Base-by-base conservation (phyloP, 1,140 invertebrate species). In the Heliothis subflexa region DNA sequence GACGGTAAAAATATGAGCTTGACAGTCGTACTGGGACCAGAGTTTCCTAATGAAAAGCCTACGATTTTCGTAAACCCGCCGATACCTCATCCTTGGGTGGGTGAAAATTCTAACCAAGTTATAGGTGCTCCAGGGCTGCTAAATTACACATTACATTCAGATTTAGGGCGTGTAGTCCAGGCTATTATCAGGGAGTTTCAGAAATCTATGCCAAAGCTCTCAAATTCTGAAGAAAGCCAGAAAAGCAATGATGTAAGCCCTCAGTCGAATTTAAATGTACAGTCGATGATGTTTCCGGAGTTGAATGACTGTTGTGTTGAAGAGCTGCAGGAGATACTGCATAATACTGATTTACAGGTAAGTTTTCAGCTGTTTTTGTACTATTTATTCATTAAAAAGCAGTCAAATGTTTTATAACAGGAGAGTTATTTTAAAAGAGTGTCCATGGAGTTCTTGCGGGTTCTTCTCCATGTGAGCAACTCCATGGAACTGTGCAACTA, bases 161-260 rank as follows among this genome's bases (percentile, higher is more conserved):
- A 97, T 94, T 95, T 97, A 75, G 97, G 97, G 18, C 95, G 97
- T 77, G 96, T 97, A 50, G 97, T 97, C 1, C 97, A 97, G 90
- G 97, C 96, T 12, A 97, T 97, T 54, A 97, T 97, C 76, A 93
- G 97, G 85, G 97, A 97, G 90, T 97, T 97, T 83, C 96, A 97
- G 89, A 95, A 96, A 86, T 96, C 95, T 0, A 79, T 90, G 9
- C 90, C 89, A 11, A 89, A 81, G 80, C 55, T 92, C 0, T 28
- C 78, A 7, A 79, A 62, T 71, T 73, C 28, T 21, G 68, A 66
- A 1, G 81, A 85, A 12, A 86, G 89, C 16, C 87, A 87, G n/a
- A 88, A 88, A 47, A 87, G 85, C 0, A 88, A 80, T 12, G 88
- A 93, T 76, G 85, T 81, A 11, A 92, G 88, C 49, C 90, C 89